Base-by-base conservation (phyloP, 2,797 vertebrate genomes). In the Leptatherina wallacei region DNA sequence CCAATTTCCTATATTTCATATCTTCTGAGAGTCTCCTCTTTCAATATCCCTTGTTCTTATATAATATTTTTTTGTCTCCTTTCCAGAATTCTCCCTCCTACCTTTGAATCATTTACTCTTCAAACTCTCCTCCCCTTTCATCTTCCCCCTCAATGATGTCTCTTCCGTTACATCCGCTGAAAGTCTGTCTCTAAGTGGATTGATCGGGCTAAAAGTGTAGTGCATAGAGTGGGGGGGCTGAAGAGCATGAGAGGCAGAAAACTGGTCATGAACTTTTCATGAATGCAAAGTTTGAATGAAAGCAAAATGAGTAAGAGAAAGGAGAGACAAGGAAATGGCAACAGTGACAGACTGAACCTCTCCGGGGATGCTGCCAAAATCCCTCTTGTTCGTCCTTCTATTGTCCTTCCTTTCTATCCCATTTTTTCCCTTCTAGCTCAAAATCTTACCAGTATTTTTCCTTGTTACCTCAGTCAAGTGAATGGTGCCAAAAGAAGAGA, bases 111-210 rank as follows among this genome's bases (percentile, higher is more conserved):
- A 58, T 84, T 85, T 65, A 77, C 77, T 76, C 72, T 65, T 59
- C 60, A 20, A 54, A 69, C 80, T 64, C 61, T 69, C 77, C 71
- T 62, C 52, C 9, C 36, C 72, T 51, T 58, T 27, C 51, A 18
- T 66, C 78, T 69, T 69, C 68, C 22, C n/a, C 47, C 72, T 55
- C 22, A 71, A 65, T 3, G 40, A 65, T 3, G 40, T 74, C 84
- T 87, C 67, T 81, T 80, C 78, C 33, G 67, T 75, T 81, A 82
- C 82, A 77, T 88, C 88, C 83, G 78, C 72, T 81, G 44, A 71
- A 63, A 76, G 75, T 81, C 81, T 77, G 82, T 80, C 86, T 88
- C 82, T 90, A 89, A 92, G 88, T 86, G 84, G 83, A 88, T 89
- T 87, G 90, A 93, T 92, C 84, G 81, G 65, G 61, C 73, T 84